Percentiles rank a stretch among this genome's conserved stretches.
These are phyloP conservation scores for Cephalopachus bancanus DNA, from an alignment of 2,797 vertebrate species.

Conservation along the genomic window DNA sequence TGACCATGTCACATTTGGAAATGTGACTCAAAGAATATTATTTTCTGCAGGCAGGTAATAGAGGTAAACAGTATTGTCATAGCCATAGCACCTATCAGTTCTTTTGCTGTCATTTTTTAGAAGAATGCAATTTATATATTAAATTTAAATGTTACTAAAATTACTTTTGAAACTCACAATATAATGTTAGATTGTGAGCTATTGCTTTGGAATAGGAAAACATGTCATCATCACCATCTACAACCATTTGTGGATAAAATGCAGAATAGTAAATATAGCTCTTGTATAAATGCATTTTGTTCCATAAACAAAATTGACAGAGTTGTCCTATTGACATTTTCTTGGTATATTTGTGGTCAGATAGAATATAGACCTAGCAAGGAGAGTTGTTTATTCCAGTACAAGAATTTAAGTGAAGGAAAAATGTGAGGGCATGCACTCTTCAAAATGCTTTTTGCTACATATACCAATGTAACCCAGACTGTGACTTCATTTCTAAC, in stretches of 20 bases:
- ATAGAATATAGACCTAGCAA: constrained; percentile 33
- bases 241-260: constrained; percentile 46
- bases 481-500: constrained; percentile 30
- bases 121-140: constrained; percentile 25
- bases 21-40: constrained; percentile 16
- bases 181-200: constrained; percentile 24
- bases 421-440: constrained; percentile 36
- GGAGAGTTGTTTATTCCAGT: constrained; percentile 46
- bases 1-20: constrained; percentile 44
- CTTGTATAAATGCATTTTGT: constrained; percentile 55
- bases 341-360: constrained; percentile 66
- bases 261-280: constrained; percentile 3
- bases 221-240: not conserved
- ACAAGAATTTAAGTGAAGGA: constrained; percentile 60
- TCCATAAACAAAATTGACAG: constrained; percentile 49
- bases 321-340: constrained; percentile 63
- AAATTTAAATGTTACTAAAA: constrained; percentile 36
- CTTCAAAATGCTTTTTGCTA: constrained; percentile 58
- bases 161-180: constrained; percentile 38
- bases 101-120: constrained; percentile 57
- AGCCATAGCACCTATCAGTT: not conserved
- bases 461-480: not conserved
- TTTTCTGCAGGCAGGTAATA: not conserved
- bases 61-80: constrained; percentile 13
- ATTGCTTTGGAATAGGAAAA: constrained; percentile 51